These are phyloP conservation scores for Ascaphus truei DNA, from an alignment of 2,113 vertebrate genomes.

Conservation along the genomic window DNA sequence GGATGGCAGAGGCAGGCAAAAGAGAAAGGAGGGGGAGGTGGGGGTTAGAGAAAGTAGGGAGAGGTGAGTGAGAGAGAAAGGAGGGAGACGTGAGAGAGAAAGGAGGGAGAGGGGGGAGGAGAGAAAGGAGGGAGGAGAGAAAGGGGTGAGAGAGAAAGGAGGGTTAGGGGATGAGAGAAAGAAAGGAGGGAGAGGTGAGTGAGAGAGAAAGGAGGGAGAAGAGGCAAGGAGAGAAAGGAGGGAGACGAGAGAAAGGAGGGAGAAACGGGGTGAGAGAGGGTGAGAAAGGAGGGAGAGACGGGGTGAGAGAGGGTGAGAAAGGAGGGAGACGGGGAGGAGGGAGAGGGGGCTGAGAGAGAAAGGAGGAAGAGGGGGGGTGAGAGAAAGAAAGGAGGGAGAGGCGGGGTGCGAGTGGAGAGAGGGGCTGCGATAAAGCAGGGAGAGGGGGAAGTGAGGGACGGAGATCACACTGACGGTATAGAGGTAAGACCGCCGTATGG, in stretches of 20 bases:
- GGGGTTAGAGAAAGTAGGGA: neutral
- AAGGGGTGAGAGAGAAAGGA: neutral
- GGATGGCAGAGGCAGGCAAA: neutral
- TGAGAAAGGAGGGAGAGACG: neutral
- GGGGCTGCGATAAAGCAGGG: rapidly evolving
- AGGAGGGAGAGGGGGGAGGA: no score
- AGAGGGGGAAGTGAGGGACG: no score
- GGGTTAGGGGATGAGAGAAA: neutral
- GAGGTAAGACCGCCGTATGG: no score
- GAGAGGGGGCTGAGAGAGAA: neutral
- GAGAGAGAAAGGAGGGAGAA: neutral
- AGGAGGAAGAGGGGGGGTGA: no score
- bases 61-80: neutral
- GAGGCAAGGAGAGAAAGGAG: neutral
- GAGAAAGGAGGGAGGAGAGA: neutral
- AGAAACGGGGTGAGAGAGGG: neutral
- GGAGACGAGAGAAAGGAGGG: neutral
- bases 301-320: neutral
- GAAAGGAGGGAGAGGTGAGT: neutral
- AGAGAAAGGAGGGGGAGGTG: neutral
- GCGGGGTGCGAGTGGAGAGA: rapidly evolving
- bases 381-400: neutral
- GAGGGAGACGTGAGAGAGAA: neutral
- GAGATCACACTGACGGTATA: no score
- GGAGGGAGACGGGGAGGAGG: neutral